Evolutionary conservation across 2,797 vertebrate species (phyloP).

Genomic region (Onychomys leucogaster): DNA sequence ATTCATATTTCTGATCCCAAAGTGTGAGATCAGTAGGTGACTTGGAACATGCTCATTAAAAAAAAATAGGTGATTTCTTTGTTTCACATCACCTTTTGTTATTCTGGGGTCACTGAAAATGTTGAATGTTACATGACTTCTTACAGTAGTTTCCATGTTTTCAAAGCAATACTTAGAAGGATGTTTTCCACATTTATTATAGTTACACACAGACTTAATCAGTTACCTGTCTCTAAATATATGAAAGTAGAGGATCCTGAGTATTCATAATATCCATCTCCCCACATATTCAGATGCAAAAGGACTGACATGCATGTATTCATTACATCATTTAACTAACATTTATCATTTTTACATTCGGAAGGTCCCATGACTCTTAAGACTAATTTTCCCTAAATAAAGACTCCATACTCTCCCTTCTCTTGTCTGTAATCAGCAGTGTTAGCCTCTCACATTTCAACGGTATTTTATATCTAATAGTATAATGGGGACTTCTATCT

Average conservation of each 20-base stretch:
- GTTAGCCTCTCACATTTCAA: background rate
- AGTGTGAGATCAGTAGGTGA: background rate
- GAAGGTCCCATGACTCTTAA: background rate
- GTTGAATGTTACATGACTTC: background rate
- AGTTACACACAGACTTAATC: background rate
- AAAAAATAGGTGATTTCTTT: background rate
- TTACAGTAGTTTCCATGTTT: background rate
- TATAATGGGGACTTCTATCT: background rate
- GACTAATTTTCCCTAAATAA: background rate
- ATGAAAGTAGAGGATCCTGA: background rate
- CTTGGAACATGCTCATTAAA: background rate
- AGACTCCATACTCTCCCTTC: background rate
- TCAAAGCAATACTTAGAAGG: background rate
- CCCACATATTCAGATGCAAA: background rate
- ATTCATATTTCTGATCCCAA: background rate
- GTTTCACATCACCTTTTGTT: background rate
- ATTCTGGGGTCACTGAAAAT: background rate
- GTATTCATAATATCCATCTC: accelerated
- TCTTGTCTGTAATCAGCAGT: background rate
- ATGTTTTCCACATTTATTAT: background rate
- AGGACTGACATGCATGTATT: background rate
- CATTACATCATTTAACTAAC: background rate
- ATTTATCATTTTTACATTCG: background rate
- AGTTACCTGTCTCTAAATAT: no score
- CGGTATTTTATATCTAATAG: background rate